Evolutionary conservation across 2,113 vertebrate genomes (phyloP), one percentile per base, ranked within the genome.

Genomic region (Syngnathus floridae): DNA sequence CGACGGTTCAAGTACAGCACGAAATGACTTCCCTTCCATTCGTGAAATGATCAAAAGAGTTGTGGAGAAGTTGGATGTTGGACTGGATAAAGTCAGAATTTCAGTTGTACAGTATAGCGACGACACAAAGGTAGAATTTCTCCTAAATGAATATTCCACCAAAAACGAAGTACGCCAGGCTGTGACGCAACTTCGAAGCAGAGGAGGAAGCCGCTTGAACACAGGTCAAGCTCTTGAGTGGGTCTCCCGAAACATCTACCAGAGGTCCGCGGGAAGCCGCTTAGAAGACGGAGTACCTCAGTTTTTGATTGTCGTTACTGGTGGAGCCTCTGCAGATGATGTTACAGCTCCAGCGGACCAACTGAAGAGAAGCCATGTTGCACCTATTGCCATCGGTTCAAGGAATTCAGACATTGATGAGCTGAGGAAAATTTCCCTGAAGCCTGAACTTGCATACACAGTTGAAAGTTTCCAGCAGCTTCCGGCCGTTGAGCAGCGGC

Each of bases 81-180:
- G 93, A 71, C 75, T 94, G 0, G 91, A 98, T 63, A 88, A 82
- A 16, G 94, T 95, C 19, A 67, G 97, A 70, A 74, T 98, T 55
- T 92, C 95, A 0, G 93, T 98, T 61, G 92, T 98, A 48, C 97
- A 98, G 82, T 98, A 96, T 88, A 95, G 95, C 0, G 93, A 96
- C 9, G 90, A 93, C 0, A 76, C 93, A 14, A 91, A 73, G 0
- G 71, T 87, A 61, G 96, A 96, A 67, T 99, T 99, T 67, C 86
- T 85, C 49, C 88, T 98, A 21, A 98, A 98, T 0, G 87, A 90
- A 9, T 80, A 91, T 75, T 91, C 93, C 62, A 94, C 92, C 54
- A 95, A 93, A 79, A 91, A 93, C 0, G 97, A 98, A 54, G 91
- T 97, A 8, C 90, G 81, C 66, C 88, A 68, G 0, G 93, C 94